phyloP scores from a whole-genome alignment of 2,888 invertebrate genomes.

The Micoletzkya japonica region DNA sequence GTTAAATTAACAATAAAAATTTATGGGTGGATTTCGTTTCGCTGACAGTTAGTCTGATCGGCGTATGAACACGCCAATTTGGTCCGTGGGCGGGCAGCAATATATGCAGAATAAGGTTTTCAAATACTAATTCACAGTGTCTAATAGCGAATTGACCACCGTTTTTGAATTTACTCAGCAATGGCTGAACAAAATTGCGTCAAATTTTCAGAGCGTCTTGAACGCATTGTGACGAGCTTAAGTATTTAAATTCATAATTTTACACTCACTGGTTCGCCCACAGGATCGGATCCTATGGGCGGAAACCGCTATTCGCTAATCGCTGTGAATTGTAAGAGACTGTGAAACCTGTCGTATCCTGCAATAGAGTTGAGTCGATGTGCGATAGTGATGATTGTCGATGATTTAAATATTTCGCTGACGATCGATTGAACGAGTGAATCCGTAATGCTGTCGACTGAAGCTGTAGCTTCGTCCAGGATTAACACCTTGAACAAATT shows the following conservation, averaged over 20 bases:
- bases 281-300: too few species aligned
- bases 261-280: background rate
- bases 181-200: background rate
- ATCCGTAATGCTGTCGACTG: constrained; percentile 64
- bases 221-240: background rate
- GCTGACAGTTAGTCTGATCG: too few species aligned
- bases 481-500: constrained; percentile 3
- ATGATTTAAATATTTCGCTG: constrained; percentile 80
- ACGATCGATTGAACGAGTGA: constrained; percentile 70
- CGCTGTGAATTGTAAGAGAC: background rate
- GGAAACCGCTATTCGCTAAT: too few species aligned
- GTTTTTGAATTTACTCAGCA: too few species aligned
- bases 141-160: too few species aligned
- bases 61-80: too few species aligned
- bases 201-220: background rate
- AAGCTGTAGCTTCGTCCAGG: constrained; percentile 56
- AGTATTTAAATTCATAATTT: background rate
- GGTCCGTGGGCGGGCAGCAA: too few species aligned
- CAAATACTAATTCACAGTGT: too few species aligned
- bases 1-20: too few species aligned
- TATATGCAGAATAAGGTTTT: too few species aligned
- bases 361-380: constrained; percentile 89
- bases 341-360: constrained; percentile 74
- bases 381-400: constrained; percentile 69
- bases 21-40: too few species aligned